These are phyloP conservation scores for Manis pentadactyla DNA, from an alignment of 2,797 vertebrate species.

Conservation along the genomic window DNA sequence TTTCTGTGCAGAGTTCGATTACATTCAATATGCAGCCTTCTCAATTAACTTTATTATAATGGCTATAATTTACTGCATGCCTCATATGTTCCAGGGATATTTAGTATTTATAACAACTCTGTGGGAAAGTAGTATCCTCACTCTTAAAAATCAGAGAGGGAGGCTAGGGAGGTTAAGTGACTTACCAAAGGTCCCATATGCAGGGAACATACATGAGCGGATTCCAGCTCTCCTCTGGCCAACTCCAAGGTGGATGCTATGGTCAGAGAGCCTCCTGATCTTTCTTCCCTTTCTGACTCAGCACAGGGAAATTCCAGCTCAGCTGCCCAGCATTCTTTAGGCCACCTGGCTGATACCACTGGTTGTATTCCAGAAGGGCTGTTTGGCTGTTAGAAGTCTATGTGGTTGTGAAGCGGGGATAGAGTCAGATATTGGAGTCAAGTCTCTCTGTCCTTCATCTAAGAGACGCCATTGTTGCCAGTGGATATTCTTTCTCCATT, in stretches of 20 bases:
- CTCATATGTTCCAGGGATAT: not conserved
- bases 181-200: not conserved
- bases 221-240: fast-evolving
- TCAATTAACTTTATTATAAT: not conserved
- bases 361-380: not conserved
- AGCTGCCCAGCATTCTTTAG: not conserved
- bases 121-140: not conserved
- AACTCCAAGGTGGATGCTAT: not conserved
- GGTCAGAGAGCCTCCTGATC: not conserved
- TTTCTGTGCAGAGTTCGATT: not conserved
- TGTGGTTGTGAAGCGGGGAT: too few relatives aligned
- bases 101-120: not conserved
- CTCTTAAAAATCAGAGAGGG: not conserved
- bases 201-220: too few relatives aligned
- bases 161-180: not conserved
- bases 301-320: not conserved
- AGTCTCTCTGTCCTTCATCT: not conserved
- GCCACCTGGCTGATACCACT: too few relatives aligned
- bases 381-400: not conserved
- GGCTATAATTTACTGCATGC: not conserved
- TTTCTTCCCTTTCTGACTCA: not conserved
- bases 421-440: not conserved
- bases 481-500: too few relatives aligned
- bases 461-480: fast-evolving
- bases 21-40: not conserved